Base-by-base conservation (phyloP, 2,888 invertebrate species). In the Rhagophthalmus giganteus region DNA sequence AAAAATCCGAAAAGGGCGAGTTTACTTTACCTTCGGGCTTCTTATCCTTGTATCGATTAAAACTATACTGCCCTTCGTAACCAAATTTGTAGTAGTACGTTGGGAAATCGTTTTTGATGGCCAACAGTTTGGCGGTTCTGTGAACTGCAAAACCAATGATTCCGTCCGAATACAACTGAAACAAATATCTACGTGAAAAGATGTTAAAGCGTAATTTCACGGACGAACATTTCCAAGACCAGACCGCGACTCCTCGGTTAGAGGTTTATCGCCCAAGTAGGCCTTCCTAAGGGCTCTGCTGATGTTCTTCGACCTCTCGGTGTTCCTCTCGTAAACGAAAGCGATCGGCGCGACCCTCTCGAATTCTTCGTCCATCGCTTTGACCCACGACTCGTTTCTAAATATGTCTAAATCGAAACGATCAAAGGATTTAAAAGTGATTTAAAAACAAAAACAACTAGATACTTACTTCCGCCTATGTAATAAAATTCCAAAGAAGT, bases 401-500 rank as follows among this genome's bases (percentile, higher is more conserved):
- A 82, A 63, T 2, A 84, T 68, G 41, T 70, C 85, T 85, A 30
- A 14, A 2, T n/a, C n/a, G n/a, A n/a, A n/a, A n/a, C n/a, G n/a
- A n/a, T n/a, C n/a, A n/a, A n/a, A n/a, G n/a, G n/a, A n/a, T n/a
- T n/a, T n/a, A n/a, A n/a, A n/a, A n/a, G n/a, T n/a, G n/a, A n/a
- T n/a, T n/a, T n/a, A 37, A 11, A 24, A 5, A 24, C 24, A 24
- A 24, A 24, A 24, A 6, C 5, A 24, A 24, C 24, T 24, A 24
- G 6, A 24, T 24, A 62, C 79, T 78, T 59, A 86, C 86, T 69
- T 54, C 78, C 78, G 3, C 82, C 82, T 42, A 77, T 76, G 61
- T 79, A 80, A 44, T 78, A 82, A 71, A 86, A 84, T 71, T 87
- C 87, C 54, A 83, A 80, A 46, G 78, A 76, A 0, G 84, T 84